These are phyloP conservation scores for Ennomos fuscantarius DNA, from an alignment of 2,888 invertebrate genomes.

Conservation along the genomic window DNA sequence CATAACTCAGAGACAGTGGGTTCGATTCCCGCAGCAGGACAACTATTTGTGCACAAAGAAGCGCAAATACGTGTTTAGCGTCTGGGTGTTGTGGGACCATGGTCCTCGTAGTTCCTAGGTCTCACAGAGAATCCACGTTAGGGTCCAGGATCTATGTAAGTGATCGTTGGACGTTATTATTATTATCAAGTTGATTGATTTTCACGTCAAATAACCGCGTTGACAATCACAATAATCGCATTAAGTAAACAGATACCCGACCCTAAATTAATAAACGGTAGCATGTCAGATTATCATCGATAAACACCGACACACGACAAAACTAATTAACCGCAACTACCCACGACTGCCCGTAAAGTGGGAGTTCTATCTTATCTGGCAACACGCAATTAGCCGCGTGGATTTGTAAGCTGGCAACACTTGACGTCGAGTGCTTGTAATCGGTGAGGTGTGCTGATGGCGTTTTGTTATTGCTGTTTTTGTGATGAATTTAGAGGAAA, in stretches of 20 bases:
- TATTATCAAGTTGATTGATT: conserved; percentile 2
- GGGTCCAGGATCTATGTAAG: no score
- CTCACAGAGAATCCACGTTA: no score
- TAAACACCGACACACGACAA: conserved; percentile 46
- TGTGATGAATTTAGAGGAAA: not conserved
- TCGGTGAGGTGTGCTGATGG: conserved; percentile 28
- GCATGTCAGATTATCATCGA: conserved; percentile 47
- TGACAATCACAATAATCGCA: conserved; percentile 23
- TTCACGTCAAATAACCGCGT: conserved; percentile 10
- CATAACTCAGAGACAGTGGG: no score
- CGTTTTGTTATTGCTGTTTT: conserved; percentile 18
- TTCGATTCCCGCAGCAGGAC: no score
- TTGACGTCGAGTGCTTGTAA: conserved; percentile 48
- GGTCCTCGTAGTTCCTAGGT: no score
- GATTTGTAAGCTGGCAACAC: conserved; percentile 64
- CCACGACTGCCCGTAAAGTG: conserved; percentile 46
- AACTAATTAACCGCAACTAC: conserved; percentile 48
- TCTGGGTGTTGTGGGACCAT: no score
- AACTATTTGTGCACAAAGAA: no score
- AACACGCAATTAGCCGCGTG: conserved; percentile 70
- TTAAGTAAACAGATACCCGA: conserved; percentile 36
- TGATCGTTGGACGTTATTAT: no score
- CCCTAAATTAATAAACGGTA: conserved; percentile 72
- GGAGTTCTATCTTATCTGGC: conserved; percentile 72
- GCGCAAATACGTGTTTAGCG: no score